Conservation (phyloP, 2,888 invertebrate species). For the Deilephila porcellus region DNA sequence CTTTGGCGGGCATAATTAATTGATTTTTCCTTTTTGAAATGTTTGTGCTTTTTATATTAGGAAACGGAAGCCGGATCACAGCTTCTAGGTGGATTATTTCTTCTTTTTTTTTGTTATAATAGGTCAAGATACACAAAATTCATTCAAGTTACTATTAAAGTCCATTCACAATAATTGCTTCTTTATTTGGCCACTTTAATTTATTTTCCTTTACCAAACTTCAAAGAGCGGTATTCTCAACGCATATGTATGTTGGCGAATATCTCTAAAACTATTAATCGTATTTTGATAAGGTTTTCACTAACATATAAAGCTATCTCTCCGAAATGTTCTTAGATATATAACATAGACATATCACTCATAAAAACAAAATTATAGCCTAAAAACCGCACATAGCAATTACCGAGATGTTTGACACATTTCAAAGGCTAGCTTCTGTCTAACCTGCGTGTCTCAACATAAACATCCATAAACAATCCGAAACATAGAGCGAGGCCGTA, state of each 20-base stretch:
- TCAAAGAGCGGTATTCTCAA: too few relatives aligned
- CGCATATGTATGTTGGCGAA: too few relatives aligned
- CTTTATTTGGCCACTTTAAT: not conserved
- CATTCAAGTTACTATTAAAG: not conserved
- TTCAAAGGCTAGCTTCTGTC: not conserved
- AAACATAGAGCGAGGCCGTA: constrained; percentile 12
- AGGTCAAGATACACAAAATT: too few relatives aligned
- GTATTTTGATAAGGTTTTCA: too few relatives aligned
- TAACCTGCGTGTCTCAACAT: not conserved
- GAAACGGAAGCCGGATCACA: constrained; percentile 39
- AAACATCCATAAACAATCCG: constrained; percentile 10
- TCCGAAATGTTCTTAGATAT: too few relatives aligned
- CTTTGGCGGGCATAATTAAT: constrained; percentile 62
- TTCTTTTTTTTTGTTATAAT: not conserved
- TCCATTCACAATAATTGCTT: not conserved
- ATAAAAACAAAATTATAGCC: too few relatives aligned
- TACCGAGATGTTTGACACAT: too few relatives aligned
- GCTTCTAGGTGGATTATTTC: not conserved
- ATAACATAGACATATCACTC: too few relatives aligned
- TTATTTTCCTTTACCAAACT: too few relatives aligned
- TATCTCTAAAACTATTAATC: too few relatives aligned
- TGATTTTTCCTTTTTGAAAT: constrained; percentile 52
- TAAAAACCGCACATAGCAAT: too few relatives aligned
- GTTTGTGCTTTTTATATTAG: constrained; percentile 34
- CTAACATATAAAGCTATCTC: too few relatives aligned